phyloP scores from a whole-genome alignment of 2,888 invertebrate species.

The Rapana venosa region DNA sequence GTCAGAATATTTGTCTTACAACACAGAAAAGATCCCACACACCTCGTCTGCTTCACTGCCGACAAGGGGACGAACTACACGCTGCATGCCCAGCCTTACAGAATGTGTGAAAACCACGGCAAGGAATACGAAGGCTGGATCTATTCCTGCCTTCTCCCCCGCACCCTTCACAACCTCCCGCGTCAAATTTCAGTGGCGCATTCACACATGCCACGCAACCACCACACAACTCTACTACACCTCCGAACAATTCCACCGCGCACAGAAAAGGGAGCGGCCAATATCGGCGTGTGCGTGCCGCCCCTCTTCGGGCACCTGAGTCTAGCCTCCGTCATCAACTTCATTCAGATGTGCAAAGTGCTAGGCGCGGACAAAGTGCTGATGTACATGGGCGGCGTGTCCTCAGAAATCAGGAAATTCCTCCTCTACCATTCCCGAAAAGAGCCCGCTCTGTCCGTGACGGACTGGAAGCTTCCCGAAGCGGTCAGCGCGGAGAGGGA shows the following conservation, averaged over 20 bases:
- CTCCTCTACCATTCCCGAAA: slow-evolving; percentile 62
- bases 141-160: slow-evolving; percentile 69
- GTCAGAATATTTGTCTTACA: slow-evolving; percentile 61
- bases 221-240: neutral
- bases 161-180: slow-evolving; percentile 34
- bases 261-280: neutral
- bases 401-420: slow-evolving; percentile 58
- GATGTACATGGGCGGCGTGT: slow-evolving; percentile 67
- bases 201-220: neutral
- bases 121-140: slow-evolving; percentile 74
- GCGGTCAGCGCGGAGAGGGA: slow-evolving; percentile 31
- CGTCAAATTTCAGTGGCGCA: neutral
- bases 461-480: slow-evolving; percentile 70
- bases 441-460: slow-evolving; percentile 60
- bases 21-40: slow-evolving; percentile 51
- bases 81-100: slow-evolving; percentile 52
- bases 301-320: slow-evolving; percentile 73
- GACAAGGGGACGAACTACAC: slow-evolving; percentile 27
- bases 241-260: slow-evolving; percentile 34
- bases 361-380: slow-evolving; percentile 70
- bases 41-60: slow-evolving; percentile 56
- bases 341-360: slow-evolving; percentile 72
- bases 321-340: slow-evolving; percentile 71
- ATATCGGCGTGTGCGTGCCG: slow-evolving; percentile 72
- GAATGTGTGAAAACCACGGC: slow-evolving; percentile 77